Percentiles rank a stretch among this genome's conserved stretches.
Conservation (phyloP, 2,797 vertebrate genomes). For the Emydoidea blandingii region DNA sequence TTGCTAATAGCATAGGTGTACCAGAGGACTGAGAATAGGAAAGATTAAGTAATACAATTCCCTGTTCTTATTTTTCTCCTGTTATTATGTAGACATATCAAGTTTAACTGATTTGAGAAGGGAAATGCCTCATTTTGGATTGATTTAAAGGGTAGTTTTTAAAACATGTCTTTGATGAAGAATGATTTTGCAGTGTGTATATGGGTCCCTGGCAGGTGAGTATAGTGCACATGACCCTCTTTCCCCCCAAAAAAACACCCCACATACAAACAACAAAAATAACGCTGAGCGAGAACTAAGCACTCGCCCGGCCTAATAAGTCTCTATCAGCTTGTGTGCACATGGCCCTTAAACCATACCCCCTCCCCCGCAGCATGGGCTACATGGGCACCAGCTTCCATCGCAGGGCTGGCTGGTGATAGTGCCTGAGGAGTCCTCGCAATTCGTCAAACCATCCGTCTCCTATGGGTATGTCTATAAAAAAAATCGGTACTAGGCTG, state of each 20-base stretch:
- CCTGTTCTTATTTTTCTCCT: neutral
- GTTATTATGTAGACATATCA: neutral
- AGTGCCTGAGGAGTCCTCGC: neutral
- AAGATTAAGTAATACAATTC: neutral
- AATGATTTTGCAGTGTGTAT: too few relatives aligned
- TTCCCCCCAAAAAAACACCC: too few relatives aligned
- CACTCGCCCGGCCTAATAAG: neutral
- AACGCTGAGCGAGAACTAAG: too few relatives aligned
- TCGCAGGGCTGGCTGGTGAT: neutral
- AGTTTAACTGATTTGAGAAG: neutral
- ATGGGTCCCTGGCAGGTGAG: accelerated
- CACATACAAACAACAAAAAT: neutral
- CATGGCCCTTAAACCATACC: neutral
- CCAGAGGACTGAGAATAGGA: neutral
- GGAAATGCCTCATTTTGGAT: neutral
- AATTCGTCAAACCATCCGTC: neutral
- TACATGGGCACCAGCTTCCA: too few relatives aligned
- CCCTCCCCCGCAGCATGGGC: too few relatives aligned
- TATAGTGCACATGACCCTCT: neutral
- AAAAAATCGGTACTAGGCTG: neutral
- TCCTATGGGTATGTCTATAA: neutral
- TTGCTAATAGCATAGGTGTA: neutral
- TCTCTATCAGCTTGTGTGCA: neutral
- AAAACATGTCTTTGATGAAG: too few relatives aligned
- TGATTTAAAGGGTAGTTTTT: neutral